Percentiles rank a stretch among this genome's conserved stretches.
Evolutionary conservation across 92 coral and sea anemone species (phyloP).

Genomic region (Porites rus): DNA sequence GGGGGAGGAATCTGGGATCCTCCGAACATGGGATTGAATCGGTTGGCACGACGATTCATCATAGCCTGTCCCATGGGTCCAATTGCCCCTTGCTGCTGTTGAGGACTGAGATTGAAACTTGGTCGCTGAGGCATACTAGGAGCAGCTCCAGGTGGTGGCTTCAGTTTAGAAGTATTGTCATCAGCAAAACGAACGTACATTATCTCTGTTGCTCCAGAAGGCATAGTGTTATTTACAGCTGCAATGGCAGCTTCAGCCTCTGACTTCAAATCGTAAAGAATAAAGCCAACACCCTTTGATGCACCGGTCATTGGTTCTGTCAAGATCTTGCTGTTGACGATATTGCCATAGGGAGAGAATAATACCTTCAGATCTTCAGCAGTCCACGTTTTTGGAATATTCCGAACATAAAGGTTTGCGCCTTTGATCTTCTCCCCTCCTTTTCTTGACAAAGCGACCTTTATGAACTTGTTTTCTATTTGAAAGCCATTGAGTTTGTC

Average conservation of each 20-base stretch:
- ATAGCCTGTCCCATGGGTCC: constrained; percentile 81
- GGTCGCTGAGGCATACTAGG: constrained; percentile 35
- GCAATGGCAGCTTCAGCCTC: constrained; percentile 83
- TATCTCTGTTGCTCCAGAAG: constrained; percentile 63
- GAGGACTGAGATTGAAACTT: constrained; percentile 38
- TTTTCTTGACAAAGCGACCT: constrained; percentile 86
- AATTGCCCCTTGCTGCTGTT: constrained; percentile 51
- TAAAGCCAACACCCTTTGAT: constrained; percentile 85
- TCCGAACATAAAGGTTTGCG: constrained; percentile 82
- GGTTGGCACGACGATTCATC: constrained; percentile 72
- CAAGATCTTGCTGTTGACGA: constrained; percentile 78
- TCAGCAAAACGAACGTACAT: constrained; percentile 83
- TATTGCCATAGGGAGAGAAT: constrained; percentile 67
- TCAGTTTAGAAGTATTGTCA: constrained; percentile 74
- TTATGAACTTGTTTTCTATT: constrained; percentile 71
- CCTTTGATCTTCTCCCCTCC: constrained; percentile 80
- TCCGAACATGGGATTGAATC: constrained; percentile 76
- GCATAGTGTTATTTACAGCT: constrained; percentile 66
- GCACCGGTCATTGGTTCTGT: constrained; percentile 71
- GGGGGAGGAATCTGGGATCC: constrained; percentile 60
- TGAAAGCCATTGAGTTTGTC: constrained; percentile 70
- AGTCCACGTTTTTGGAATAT: constrained; percentile 69
- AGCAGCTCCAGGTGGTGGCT: constrained; percentile 60
- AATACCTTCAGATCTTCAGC: constrained; percentile 60
- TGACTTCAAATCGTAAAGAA: constrained; percentile 70